Percentiles rank a stretch among this genome's conserved stretches.
These are phyloP conservation scores for Aphis craccivora DNA, from an alignment of 1,140 invertebrate genomes.

Conservation along the genomic window DNA sequence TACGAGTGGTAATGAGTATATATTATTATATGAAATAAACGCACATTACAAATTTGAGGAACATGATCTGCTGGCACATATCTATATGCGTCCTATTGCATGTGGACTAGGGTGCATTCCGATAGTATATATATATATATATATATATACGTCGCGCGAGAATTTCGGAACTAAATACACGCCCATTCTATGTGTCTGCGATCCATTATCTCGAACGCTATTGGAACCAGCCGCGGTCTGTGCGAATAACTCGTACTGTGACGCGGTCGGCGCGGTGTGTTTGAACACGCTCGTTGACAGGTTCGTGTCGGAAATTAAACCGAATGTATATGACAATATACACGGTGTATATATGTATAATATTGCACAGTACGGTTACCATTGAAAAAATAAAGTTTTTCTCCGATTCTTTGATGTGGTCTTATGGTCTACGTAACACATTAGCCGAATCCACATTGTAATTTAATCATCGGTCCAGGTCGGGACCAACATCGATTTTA, in stretches of 20 bases:
- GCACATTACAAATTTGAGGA: background rate
- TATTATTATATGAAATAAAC: background rate
- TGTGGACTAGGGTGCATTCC: background rate
- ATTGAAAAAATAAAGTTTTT: background rate
- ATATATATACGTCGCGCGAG: background rate
- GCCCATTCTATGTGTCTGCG: background rate
- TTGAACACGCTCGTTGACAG: background rate
- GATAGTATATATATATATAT: background rate
- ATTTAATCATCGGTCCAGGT: background rate
- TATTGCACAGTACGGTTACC: background rate
- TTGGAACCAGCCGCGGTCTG: background rate
- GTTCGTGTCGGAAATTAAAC: background rate
- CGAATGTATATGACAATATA: background rate
- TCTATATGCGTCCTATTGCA: background rate
- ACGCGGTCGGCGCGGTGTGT: background rate
- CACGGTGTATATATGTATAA: background rate
- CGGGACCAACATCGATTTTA: background rate
- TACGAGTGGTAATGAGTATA: background rate
- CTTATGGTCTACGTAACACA: background rate
- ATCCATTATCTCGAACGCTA: conserved; percentile 10
- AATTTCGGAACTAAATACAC: background rate
- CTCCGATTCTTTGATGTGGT: background rate
- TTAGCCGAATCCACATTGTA: background rate
- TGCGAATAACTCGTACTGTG: background rate
- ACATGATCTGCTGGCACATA: background rate